These are phyloP conservation scores for Pseudobourletiella spinata DNA, from an alignment of 1,140 invertebrate species.

Conservation along the genomic window DNA sequence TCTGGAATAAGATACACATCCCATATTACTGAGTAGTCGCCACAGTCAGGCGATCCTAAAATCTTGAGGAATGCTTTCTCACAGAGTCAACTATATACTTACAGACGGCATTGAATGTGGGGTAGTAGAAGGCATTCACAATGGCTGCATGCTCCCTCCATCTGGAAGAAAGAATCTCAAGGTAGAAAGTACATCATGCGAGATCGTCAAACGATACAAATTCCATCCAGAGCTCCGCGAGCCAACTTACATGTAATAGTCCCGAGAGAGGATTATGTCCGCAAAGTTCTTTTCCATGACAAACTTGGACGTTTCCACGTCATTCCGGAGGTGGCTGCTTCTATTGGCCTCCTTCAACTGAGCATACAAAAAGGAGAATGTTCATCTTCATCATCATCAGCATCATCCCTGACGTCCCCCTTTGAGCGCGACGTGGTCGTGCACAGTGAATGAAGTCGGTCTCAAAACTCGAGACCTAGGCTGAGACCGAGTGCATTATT, in stretches of 20 bases:
- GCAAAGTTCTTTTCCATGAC: not conserved
- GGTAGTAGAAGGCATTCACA: slow-evolving; percentile 24
- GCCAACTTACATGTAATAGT: slow-evolving; percentile 3
- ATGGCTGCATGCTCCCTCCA: slow-evolving; percentile 22
- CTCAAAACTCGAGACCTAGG: no score
- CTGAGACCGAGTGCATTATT: no score
- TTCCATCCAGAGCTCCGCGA: not conserved
- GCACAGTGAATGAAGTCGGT: no score
- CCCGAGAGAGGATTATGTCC: not conserved
- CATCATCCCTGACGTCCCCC: no score
- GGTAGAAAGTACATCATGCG: not conserved
- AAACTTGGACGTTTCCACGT: not conserved
- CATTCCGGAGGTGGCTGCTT: not conserved
- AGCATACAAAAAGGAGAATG: not conserved
- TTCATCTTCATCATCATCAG: no score
- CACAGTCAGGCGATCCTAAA: no score
- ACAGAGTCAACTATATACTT: no score
- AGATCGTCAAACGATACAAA: no score
- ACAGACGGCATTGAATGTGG: no score
- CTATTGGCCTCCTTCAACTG: not conserved
- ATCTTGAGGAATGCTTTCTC: slow-evolving; percentile 29
- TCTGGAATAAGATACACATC: slow-evolving; percentile 51
- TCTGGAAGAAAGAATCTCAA: slow-evolving; percentile 5
- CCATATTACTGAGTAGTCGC: no score
- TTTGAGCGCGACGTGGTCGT: no score